phyloP scores from a whole-genome alignment of 2,113 vertebrate genomes.

The Ictalurus punctatus region DNA sequence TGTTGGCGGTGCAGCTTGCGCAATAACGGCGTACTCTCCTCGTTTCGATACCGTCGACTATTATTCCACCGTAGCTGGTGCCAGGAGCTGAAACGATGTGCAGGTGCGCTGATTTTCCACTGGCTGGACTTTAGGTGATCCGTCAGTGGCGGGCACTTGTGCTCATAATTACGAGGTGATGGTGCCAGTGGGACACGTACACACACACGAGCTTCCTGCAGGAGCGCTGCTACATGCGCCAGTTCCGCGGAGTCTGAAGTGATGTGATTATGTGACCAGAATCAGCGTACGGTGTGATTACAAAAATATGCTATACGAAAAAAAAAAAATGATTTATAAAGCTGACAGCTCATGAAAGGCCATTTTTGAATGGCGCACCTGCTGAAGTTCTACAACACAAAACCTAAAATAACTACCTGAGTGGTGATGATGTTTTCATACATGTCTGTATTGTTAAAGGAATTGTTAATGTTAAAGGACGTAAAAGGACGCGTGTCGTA shows the following conservation, averaged over 20 bases:
- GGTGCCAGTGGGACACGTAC: slow-evolving; percentile 64
- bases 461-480: not conserved
- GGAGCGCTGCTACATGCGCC: slow-evolving; percentile 52
- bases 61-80: slow-evolving; percentile 46
- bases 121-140: slow-evolving; percentile 74
- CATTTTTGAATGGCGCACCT: not conserved
- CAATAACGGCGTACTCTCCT: not conserved
- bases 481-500: too few relatives aligned
- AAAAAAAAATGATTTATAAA: not conserved
- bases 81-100: slow-evolving; percentile 58
- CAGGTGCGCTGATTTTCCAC: slow-evolving; percentile 65
- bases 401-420: too few relatives aligned
- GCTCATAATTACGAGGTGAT: slow-evolving; percentile 73
- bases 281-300: not conserved
- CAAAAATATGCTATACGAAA: not conserved
- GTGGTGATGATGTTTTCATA: not conserved
- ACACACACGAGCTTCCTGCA: slow-evolving; percentile 64
- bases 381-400: not conserved
- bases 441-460: not conserved
- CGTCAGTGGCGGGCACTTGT: slow-evolving; percentile 74
- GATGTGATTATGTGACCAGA: slow-evolving; percentile 7
- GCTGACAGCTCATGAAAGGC: not conserved
- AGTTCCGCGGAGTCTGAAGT: not conserved
- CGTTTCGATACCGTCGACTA: slow-evolving; percentile 27
- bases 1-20: not conserved